Percentiles rank a stretch among this genome's conserved stretches.
phyloP scores from a whole-genome alignment of 2,888 invertebrate species.

The Rhodophaea formosa region DNA sequence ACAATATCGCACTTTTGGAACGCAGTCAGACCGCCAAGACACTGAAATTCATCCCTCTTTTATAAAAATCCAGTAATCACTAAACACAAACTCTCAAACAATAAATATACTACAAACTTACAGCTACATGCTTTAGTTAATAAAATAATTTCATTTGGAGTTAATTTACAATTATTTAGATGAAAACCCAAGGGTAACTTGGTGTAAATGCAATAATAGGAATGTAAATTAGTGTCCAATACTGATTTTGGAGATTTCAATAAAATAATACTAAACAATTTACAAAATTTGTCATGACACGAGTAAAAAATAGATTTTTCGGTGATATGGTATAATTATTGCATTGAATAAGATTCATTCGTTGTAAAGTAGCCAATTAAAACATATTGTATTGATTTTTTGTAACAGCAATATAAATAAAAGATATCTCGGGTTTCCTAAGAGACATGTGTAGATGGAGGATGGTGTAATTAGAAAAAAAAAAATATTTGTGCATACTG shows the following conservation, averaged over 20 bases:
- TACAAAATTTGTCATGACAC: conserved; percentile 36
- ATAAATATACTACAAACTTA: conserved; percentile 61
- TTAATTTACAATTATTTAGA: conserved; percentile 2
- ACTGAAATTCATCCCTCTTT: conserved; percentile 21
- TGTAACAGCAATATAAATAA: conserved; percentile 20
- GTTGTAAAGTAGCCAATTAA: conserved; percentile 30
- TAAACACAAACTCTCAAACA: conserved; percentile 61
- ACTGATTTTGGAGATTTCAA: conserved; percentile 20
- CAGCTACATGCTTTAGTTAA: conserved; percentile 32
- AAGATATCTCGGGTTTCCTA: conserved; percentile 7
- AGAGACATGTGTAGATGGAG: conserved; percentile 38
- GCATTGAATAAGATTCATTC: conserved; percentile 22
- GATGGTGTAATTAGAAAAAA: conserved; percentile 30
- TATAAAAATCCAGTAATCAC: conserved; percentile 33
- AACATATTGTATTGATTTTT: conserved; percentile 35
- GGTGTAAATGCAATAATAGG: conserved; percentile 28
- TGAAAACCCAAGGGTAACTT: conserved; percentile 16
- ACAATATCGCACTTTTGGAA: background rate
- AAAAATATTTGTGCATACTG: conserved; percentile 25
- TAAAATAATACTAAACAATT: conserved; percentile 22
- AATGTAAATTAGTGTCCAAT: conserved; percentile 28
- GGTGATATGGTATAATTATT: conserved; percentile 36
- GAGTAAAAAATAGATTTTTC: conserved; percentile 22
- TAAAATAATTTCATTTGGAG: conserved; percentile 30
- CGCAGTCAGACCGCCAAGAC: conserved; percentile 5